Evolutionary conservation across 2,888 invertebrate species (phyloP), one percentile per base, ranked within the genome.

Genomic region (Cerastoderma edule): DNA sequence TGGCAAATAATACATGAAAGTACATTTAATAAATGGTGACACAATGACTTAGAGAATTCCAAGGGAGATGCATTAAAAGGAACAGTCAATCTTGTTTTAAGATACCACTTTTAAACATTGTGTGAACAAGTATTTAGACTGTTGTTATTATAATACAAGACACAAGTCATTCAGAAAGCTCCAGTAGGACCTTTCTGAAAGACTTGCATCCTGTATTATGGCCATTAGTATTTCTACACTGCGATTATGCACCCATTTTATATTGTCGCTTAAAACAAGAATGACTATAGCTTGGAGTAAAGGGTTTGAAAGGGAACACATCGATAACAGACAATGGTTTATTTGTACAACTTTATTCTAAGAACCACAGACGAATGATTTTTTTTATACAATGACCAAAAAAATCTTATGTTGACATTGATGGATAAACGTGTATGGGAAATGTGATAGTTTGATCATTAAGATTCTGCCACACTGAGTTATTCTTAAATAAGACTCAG

Each of bases 281-380:
- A 24, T 28, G 33, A 57, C n/a, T 33, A 32, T 33, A 22, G 22
- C 30, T 16, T 19, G 30, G 16, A 10, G 22, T 60, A 39, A 39
- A 60, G 24, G 60, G n/a, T n/a, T n/a, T n/a, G n/a, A n/a, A n/a
- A n/a, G n/a, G n/a, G n/a, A n/a, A n/a, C n/a, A n/a, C n/a, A n/a
- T n/a, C n/a, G n/a, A n/a, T n/a, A n/a, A n/a, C n/a, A n/a, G n/a
- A n/a, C n/a, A n/a, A n/a, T n/a, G n/a, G n/a, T n/a, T n/a, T n/a
- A n/a, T n/a, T n/a, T n/a, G n/a, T 60, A 60, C 60, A 60, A 60
- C 39, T 60, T 60, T 60, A 60, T 60, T 60, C 60, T 39, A 60
- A 60, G 60, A 60, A 24, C 33, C 60, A 33, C 39, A 39, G 35
- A 39, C 35, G n/a, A 32, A 57, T 60, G 60, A 60, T n/a, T 39